phyloP scores from a whole-genome alignment of 2,888 invertebrate genomes.

The Nasonovia ribisnigri region DNA sequence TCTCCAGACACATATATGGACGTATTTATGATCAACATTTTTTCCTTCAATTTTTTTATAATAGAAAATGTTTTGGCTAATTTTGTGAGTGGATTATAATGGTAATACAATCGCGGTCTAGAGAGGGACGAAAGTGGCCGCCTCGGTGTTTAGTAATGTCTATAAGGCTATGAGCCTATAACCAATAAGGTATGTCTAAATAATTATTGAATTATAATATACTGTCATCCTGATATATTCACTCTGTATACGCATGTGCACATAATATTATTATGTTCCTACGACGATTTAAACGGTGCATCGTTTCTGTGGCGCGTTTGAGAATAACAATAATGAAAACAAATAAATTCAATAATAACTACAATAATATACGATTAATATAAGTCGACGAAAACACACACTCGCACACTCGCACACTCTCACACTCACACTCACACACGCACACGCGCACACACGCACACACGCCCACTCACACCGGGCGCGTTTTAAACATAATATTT shows the following conservation, averaged over 20 bases:
- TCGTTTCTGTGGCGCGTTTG: not conserved
- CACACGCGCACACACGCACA: no score
- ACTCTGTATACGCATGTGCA: not conserved
- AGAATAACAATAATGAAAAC: not conserved
- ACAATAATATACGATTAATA: not conserved
- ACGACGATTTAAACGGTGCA: not conserved
- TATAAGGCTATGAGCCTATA: not conserved
- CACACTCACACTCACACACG: not conserved
- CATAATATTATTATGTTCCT: not conserved
- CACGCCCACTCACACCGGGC: not conserved
- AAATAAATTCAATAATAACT: not conserved
- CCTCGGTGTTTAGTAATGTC: not conserved
- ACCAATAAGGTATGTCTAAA: not conserved
- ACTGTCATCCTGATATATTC: not conserved
- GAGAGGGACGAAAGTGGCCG: not conserved
- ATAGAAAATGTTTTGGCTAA: not conserved
- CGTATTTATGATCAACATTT: not conserved
- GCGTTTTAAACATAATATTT: not conserved
- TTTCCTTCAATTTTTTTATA: not conserved
- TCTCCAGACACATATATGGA: not conserved
- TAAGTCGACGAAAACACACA: not conserved
- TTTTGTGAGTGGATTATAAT: not conserved
- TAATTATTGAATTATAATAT: not conserved
- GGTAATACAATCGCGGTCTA: not conserved
- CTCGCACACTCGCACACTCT: not conserved